These are phyloP conservation scores for Cyanoliseus patagonus DNA, from an alignment of 2,113 vertebrate genomes.

Conservation along the genomic window DNA sequence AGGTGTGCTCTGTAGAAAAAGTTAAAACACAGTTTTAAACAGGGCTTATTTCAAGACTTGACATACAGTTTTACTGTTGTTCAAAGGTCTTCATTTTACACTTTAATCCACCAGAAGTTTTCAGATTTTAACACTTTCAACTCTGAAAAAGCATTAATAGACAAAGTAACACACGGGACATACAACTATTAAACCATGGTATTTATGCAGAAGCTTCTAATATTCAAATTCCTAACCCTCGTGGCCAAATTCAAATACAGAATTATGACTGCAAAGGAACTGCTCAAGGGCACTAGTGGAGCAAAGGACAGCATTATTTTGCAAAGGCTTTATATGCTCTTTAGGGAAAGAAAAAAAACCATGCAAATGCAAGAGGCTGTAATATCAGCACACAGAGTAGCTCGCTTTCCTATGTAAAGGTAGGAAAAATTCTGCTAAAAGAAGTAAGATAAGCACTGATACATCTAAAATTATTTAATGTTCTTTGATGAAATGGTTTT, in stretches of 20 bases:
- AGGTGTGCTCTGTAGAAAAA: constrained; percentile 77
- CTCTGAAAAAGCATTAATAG: not conserved
- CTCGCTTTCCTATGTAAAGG: not conserved
- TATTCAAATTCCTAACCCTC: not conserved
- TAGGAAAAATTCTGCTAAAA: not conserved
- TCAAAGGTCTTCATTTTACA: not conserved
- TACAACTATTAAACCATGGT: not conserved
- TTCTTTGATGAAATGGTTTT: not conserved
- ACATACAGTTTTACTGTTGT: not conserved
- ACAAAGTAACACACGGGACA: not conserved
- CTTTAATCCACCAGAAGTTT: not conserved
- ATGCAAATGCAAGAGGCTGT: not conserved
- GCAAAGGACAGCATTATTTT: not conserved
- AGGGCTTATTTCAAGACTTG: not conserved
- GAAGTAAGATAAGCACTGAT: not conserved
- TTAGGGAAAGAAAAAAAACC: not conserved
- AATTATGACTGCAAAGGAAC: not conserved
- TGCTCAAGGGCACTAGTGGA: not conserved
- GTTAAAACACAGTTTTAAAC: constrained; percentile 52
- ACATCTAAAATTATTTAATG: not conserved
- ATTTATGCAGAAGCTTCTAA: not conserved
- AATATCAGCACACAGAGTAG: not conserved
- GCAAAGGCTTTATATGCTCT: not conserved
- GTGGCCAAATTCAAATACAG: not conserved
- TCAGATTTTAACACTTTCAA: not conserved